These are phyloP conservation scores for Colius striatus DNA, from an alignment of 2,113 vertebrate genomes.

Conservation along the genomic window DNA sequence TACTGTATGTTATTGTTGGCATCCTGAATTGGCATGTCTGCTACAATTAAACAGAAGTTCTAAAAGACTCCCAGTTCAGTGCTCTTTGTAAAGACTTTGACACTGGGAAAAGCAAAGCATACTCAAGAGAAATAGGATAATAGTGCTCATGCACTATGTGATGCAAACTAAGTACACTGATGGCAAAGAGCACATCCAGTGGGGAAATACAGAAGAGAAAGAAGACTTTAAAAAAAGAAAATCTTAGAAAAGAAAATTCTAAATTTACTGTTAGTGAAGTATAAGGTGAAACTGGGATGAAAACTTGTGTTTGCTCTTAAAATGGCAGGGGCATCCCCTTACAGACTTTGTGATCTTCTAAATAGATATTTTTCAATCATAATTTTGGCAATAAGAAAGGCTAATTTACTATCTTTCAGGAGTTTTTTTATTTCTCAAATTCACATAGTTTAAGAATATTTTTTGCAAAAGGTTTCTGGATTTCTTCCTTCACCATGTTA, in stretches of 20 bases:
- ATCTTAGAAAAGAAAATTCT: accelerated
- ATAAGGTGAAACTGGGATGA: not conserved
- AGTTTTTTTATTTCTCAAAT: not conserved
- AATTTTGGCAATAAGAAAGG: not conserved
- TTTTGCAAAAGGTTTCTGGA: not conserved
- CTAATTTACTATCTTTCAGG: accelerated
- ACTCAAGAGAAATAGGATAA: not conserved
- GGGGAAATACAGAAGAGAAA: not conserved
- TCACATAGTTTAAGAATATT: not conserved
- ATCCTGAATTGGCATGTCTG: conserved; percentile 13
- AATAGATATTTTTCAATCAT: not conserved
- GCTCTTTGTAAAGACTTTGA: not conserved
- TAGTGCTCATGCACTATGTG: not conserved
- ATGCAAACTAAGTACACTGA: not conserved
- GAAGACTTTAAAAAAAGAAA: not conserved
- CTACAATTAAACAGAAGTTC: conserved; percentile 51
- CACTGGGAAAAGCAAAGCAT: not conserved
- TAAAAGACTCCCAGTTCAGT: conserved; percentile 7
- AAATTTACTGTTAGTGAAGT: not conserved
- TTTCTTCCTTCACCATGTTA: not conserved
- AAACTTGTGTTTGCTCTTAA: not conserved
- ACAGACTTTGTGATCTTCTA: not conserved
- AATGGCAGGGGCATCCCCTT: not conserved
- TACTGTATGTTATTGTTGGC: conserved; percentile 58
- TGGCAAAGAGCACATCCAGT: not conserved